Evolutionary conservation across 2,113 vertebrate genomes (phyloP).

Genomic region (Gasterosteus aculeatus): DNA sequence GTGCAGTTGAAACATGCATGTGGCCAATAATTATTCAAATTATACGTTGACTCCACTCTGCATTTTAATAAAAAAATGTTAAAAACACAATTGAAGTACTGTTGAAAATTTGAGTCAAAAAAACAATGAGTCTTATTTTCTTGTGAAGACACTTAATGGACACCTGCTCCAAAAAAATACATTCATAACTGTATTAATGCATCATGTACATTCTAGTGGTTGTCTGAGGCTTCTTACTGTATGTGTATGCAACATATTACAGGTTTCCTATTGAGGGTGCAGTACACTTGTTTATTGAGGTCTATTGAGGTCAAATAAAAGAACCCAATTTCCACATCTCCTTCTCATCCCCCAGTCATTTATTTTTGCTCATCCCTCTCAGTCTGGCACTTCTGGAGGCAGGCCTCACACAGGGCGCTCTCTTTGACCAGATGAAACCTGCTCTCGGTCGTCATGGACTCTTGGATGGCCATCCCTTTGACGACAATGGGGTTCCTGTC

Average conservation of each 20-base stretch:
- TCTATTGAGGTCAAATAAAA: not conserved
- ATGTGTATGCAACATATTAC: not conserved
- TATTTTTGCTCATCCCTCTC: conserved; percentile 72
- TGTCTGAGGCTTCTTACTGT: not conserved
- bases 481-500: conserved; percentile 85
- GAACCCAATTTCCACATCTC: conserved; percentile 43
- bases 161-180: not conserved
- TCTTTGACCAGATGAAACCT: conserved; percentile 81
- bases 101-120: not conserved
- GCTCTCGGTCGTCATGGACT: conserved; percentile 70
- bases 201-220: not conserved
- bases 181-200: not conserved
- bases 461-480: not conserved
- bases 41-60: not conserved
- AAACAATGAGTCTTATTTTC: not conserved
- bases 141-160: not conserved
- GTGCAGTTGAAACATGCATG: not conserved
- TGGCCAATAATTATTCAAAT: not conserved
- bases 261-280: not conserved
- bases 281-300: not conserved
- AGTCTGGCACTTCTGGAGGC: conserved; percentile 76
- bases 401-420: conserved; percentile 84
- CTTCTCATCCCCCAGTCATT: conserved; percentile 76
- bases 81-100: not conserved
- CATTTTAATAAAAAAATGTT: not conserved